phyloP scores from a whole-genome alignment of 2,113 vertebrate genomes.

The Chauna torquata region DNA sequence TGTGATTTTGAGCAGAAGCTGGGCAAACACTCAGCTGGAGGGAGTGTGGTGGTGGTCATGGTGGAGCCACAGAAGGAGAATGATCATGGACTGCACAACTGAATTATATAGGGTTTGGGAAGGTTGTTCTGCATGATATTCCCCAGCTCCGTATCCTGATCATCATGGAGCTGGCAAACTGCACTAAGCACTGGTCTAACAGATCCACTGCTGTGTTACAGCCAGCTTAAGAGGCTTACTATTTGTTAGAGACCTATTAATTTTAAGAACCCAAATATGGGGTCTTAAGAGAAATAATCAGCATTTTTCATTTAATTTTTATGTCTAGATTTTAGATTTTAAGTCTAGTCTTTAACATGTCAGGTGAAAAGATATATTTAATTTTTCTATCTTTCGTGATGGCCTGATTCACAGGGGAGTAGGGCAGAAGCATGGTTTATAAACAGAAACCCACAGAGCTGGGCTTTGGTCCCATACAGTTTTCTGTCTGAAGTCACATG shows the following conservation, averaged over 20 bases:
- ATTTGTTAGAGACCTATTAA: background rate
- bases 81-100: background rate
- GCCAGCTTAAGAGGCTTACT: background rate
- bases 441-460: background rate
- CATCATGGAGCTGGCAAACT: background rate
- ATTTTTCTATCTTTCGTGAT: background rate
- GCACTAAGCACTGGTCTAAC: background rate
- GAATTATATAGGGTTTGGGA: background rate
- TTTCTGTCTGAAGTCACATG: background rate
- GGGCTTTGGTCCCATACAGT: background rate
- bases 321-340: background rate
- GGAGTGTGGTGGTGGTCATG: rapidly evolving
- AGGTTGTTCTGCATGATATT: background rate
- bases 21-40: background rate
- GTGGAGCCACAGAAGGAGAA: background rate
- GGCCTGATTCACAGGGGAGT: background rate
- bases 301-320: background rate
- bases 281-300: background rate
- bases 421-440: background rate
- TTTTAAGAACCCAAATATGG: background rate
- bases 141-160: background rate
- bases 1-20: background rate
- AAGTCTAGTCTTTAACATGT: background rate
- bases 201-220: background rate
- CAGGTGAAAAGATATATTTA: background rate